Percentiles rank a stretch among this genome's conserved stretches.
These are phyloP conservation scores for Kryphioiulus occultus DNA, from an alignment of 2,888 invertebrate species.

Conservation along the genomic window DNA sequence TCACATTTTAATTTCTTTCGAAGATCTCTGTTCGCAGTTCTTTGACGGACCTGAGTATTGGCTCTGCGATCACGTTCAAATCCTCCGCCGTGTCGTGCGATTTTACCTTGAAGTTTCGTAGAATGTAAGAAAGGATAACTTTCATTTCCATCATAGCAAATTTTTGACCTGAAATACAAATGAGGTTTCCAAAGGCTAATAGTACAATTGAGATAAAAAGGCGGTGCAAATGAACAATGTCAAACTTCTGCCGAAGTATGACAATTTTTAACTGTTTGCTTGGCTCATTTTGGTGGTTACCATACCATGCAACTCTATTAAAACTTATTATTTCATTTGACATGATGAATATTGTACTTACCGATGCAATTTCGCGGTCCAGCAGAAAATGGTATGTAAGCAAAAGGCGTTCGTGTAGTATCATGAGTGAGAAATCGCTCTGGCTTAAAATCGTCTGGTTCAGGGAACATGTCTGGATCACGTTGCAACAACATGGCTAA, in stretches of 20 bases:
- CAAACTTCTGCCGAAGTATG: too few species aligned
- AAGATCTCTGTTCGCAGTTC: background rate
- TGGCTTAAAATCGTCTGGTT: conserved; percentile 45
- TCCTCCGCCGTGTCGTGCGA: background rate
- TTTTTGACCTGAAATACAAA: conserved; percentile 44
- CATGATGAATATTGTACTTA: background rate
- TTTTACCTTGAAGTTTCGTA: background rate
- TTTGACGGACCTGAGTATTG: background rate
- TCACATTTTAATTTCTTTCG: background rate
- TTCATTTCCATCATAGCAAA: conserved; percentile 44
- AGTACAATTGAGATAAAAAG: background rate
- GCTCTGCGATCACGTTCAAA: conserved; percentile 4
- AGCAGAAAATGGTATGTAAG: conserved; percentile 48
- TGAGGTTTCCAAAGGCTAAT: background rate
- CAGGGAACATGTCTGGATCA: conserved; percentile 42
- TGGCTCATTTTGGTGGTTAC: too few species aligned
- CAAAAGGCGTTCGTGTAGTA: conserved; percentile 26
- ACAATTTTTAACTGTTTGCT: too few species aligned
- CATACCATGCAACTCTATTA: background rate
- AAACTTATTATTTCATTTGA: background rate
- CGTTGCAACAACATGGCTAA: conserved; percentile 20
- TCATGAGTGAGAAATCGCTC: conserved; percentile 24
- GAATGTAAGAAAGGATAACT: conserved; percentile 24
- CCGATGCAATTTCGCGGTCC: conserved; percentile 49
- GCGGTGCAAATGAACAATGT: too few species aligned